Evolutionary conservation across 2,888 invertebrate genomes (phyloP).

Genomic region (Endomychus coccineus): DNA sequence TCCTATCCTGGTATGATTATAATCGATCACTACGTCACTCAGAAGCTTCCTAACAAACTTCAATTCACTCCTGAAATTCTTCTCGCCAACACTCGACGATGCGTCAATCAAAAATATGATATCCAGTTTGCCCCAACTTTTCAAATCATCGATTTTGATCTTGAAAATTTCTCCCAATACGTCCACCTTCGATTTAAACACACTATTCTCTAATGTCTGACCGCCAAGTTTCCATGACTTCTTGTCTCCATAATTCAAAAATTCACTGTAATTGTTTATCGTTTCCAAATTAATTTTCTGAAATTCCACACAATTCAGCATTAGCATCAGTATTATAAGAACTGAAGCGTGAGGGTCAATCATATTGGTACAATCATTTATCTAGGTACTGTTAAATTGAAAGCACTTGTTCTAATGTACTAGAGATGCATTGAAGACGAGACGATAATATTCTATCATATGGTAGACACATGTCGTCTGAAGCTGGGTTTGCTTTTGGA

Average conservation of each 20-base stretch:
- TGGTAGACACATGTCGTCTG: too few relatives aligned
- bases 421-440: too few relatives aligned
- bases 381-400: too few relatives aligned
- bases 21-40: constrained; percentile 58
- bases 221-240: constrained; percentile 32
- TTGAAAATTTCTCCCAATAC: constrained; percentile 50
- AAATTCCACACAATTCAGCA: too few relatives aligned
- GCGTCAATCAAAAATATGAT: constrained; percentile 62
- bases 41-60: constrained; percentile 60
- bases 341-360: too few relatives aligned
- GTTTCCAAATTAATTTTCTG: constrained; percentile 11
- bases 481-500: too few relatives aligned
- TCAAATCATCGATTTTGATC: constrained; percentile 48
- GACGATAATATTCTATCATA: too few relatives aligned
- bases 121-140: constrained; percentile 45
- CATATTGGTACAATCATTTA: too few relatives aligned
- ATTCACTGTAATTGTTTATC: constrained; percentile 34
- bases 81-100: constrained; percentile 59
- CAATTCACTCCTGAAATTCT: constrained; percentile 59
- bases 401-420: too few relatives aligned
- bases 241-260: constrained; percentile 40
- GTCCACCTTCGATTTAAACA: constrained; percentile 48
- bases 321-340: too few relatives aligned
- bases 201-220: constrained; percentile 35
- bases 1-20: constrained; percentile 55